Evolutionary conservation across 2,888 invertebrate species (phyloP).

Genomic region (Drosophila mayaguana): DNA sequence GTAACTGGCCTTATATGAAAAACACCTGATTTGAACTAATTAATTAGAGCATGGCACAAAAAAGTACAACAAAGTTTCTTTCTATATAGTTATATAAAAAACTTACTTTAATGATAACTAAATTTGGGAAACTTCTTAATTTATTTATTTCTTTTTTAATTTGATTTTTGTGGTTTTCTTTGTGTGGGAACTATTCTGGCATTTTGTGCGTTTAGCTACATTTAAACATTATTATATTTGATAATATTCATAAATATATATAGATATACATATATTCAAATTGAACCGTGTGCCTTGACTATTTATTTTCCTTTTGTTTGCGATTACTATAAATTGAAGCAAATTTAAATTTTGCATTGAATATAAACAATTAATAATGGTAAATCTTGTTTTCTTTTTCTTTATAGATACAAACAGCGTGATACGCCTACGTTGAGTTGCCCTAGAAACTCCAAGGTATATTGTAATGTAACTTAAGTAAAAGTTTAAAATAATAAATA

Average conservation of each 20-base stretch:
- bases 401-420: conserved; percentile 17
- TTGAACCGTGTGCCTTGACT: conserved; percentile 53
- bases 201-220: conserved; percentile 55
- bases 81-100: conserved; percentile 4
- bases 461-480: conserved; percentile 10
- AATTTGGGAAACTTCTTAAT: conserved; percentile 10
- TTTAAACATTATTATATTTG: conserved; percentile 32
- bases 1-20: conserved; percentile 18
- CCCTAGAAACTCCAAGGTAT: conserved; percentile 4
- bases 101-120: conserved; percentile 29
- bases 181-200: conserved; percentile 23
- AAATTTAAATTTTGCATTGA: not conserved
- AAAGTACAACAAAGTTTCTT: conserved; percentile 31
- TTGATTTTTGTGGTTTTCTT: conserved; percentile 14
- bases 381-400: not conserved
- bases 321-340: conserved; percentile 41
- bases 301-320: conserved; percentile 40
- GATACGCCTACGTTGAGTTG: not conserved
- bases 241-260: conserved; percentile 16
- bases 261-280: conserved; percentile 13
- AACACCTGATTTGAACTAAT: conserved; percentile 47
- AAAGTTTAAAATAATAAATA: conserved; percentile 47
- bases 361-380: conserved; percentile 14
- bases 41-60: conserved; percentile 52
- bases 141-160: not conserved